These are phyloP conservation scores for Oenanthe oenanthe DNA, from an alignment of 2,113 vertebrate genomes.

Conservation along the genomic window DNA sequence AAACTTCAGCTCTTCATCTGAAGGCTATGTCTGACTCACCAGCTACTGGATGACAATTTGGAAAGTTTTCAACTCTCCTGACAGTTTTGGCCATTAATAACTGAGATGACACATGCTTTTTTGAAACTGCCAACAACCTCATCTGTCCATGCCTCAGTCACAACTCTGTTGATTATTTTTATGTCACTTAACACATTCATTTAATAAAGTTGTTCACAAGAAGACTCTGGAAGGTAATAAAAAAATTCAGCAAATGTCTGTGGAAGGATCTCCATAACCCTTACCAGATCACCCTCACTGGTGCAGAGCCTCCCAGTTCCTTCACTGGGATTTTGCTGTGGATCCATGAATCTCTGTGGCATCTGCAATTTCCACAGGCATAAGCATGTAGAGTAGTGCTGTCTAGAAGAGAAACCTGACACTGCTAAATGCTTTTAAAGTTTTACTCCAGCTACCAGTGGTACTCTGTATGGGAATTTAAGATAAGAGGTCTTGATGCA, in stretches of 20 bases:
- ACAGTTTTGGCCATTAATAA: neutral
- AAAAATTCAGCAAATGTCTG: neutral
- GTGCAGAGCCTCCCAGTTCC: neutral
- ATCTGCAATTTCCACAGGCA: neutral
- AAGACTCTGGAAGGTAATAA: neutral
- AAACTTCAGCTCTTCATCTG: neutral
- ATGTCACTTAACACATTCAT: neutral
- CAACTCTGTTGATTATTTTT: neutral
- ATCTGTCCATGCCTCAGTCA: neutral
- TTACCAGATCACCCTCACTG: neutral
- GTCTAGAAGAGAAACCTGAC: neutral
- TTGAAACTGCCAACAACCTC: neutral
- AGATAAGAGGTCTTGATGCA: neutral
- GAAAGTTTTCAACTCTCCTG: conserved; percentile 49
- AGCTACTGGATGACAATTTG: conserved; percentile 34
- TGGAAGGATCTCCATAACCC: neutral
- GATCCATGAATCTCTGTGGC: neutral
- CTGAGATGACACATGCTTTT: neutral
- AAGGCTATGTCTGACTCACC: conserved; percentile 38
- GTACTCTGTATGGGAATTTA: neutral
- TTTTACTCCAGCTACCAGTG: neutral
- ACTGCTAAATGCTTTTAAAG: neutral
- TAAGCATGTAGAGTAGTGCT: neutral
- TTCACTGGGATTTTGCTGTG: neutral
- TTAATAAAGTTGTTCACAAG: neutral